phyloP scores from a whole-genome alignment of 2,113 vertebrate species.

The Gavialis gangeticus region DNA sequence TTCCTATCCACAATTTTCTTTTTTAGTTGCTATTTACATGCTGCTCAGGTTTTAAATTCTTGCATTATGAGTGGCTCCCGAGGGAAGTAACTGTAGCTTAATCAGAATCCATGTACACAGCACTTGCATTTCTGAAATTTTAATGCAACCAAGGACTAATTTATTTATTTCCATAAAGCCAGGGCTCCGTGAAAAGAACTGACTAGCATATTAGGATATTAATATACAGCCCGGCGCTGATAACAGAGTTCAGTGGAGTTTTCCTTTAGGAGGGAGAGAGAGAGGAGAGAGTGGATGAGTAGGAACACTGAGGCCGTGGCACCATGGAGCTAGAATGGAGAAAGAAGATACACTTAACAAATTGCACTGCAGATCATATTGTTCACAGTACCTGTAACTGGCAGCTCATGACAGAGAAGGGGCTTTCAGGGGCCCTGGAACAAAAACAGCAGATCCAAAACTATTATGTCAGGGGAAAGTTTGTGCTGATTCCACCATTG shows the following conservation, averaged over 20 bases:
- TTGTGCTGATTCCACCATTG: neutral
- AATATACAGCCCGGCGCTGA: neutral
- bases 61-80: conserved; percentile 58
- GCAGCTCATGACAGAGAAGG: neutral
- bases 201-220: conserved; percentile 33
- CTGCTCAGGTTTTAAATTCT: conserved; percentile 73
- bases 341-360: conserved; percentile 30
- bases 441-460: neutral
- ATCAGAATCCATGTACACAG: conserved; percentile 69
- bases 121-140: conserved; percentile 33
- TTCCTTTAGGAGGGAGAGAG: neutral
- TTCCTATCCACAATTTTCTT: conserved; percentile 62
- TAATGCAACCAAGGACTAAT: conserved; percentile 57
- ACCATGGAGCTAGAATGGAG: neutral
- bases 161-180: conserved; percentile 66
- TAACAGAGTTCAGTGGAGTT: neutral
- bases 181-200: conserved; percentile 21
- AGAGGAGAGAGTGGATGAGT: neutral
- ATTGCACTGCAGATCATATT: neutral
- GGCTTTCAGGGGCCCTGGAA: neutral
- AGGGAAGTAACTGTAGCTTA: conserved; percentile 66
- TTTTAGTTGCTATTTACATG: conserved; percentile 65
- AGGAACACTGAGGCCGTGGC: conserved; percentile 1
- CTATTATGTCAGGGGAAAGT: neutral
- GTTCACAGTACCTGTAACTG: neutral